These are phyloP conservation scores for Epicauta chinensis DNA, from an alignment of 1,140 invertebrate genomes.

Conservation along the genomic window DNA sequence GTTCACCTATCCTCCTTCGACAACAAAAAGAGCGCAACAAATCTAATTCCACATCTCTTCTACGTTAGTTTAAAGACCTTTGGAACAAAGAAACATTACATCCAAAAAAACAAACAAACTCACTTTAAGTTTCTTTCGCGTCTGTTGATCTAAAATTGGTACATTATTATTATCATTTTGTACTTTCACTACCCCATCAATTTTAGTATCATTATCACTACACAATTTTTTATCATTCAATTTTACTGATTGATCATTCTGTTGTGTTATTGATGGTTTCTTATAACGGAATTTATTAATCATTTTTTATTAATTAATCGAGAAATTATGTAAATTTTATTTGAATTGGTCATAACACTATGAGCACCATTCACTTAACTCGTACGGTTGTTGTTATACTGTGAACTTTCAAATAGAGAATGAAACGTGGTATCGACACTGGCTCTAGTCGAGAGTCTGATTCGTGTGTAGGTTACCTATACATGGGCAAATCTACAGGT, in stretches of 20 bases:
- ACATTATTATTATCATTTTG: too few species aligned
- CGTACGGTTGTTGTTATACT: conserved; percentile 9
- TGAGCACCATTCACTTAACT: conserved; percentile 22
- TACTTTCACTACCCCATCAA: neutral
- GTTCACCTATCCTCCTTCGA: neutral
- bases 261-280: conserved; percentile 27
- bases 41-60: too few species aligned
- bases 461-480: too few species aligned
- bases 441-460: neutral
- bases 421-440: conserved; percentile 1
- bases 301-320: conserved; percentile 20
- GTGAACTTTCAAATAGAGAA: conserved; percentile 18
- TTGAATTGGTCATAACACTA: neutral
- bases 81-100: neutral
- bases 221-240: conserved; percentile 12
- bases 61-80: too few species aligned
- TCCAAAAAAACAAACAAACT: conserved; percentile 7
- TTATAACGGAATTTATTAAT: conserved; percentile 37
- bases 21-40: neutral
- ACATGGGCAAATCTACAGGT: too few species aligned
- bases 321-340: neutral
- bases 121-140: conserved; percentile 26
- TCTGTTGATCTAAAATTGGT: conserved; percentile 23
- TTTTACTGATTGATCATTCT: conserved; percentile 6
- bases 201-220: conserved; percentile 13